A percentile compares a stretch with the other conserved stretches of the same genome.
Evolutionary conservation across 2,888 invertebrate species (phyloP).

Genomic region (Ectemnius continuus): DNA sequence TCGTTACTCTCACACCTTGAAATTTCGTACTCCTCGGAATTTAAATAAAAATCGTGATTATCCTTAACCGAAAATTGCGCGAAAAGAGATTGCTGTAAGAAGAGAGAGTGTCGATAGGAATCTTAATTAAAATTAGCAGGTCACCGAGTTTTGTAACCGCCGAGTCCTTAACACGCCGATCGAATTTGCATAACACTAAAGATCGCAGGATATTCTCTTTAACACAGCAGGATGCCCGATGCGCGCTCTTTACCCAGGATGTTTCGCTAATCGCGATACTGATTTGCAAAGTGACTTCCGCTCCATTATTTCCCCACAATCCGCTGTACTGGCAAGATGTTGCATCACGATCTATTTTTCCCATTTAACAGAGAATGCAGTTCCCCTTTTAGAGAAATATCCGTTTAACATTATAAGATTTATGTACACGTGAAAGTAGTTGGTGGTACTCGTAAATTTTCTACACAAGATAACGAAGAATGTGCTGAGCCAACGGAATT

Average conservation of each 20-base stretch:
- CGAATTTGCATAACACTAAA: constrained; percentile 66
- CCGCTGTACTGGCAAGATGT: constrained; percentile 18
- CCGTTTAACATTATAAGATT: too few relatives aligned
- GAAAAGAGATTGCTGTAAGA: constrained; percentile 1
- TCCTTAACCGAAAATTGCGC: not conserved
- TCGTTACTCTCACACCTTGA: too few relatives aligned
- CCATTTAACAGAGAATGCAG: too few relatives aligned
- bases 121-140: constrained; percentile 60
- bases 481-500: too few relatives aligned
- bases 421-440: too few relatives aligned
- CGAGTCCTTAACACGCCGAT: constrained; percentile 43
- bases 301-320: constrained; percentile 4
- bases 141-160: constrained; percentile 40
- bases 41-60: too few relatives aligned
- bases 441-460: too few relatives aligned
- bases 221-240: constrained; percentile 37
- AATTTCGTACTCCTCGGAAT: too few relatives aligned
- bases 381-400: too few relatives aligned
- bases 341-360: constrained; percentile 20
- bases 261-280: constrained; percentile 57
- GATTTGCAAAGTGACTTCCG: constrained; percentile 36
- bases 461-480: too few relatives aligned
- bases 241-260: constrained; percentile 45
- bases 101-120: constrained; percentile 41
- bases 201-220: constrained; percentile 42